Percentiles rank a stretch among this genome's conserved stretches.
These are phyloP conservation scores for Ectemnius lituratus DNA, from an alignment of 2,888 invertebrate species.

Conservation along the genomic window DNA sequence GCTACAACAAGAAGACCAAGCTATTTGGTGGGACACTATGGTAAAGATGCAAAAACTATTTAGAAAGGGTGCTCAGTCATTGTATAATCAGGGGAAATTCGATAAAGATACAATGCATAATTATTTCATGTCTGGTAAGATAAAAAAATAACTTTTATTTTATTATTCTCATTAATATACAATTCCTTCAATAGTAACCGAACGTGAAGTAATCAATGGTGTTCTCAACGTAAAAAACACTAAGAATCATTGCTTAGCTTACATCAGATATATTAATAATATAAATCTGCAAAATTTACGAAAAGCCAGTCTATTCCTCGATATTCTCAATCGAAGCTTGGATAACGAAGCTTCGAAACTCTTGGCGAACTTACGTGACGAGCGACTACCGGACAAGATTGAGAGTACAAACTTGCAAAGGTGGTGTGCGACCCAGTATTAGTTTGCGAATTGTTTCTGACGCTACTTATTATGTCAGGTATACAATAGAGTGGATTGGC, in stretches of 20 bases:
- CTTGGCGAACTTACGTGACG: conserved; percentile 92
- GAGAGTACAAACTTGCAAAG: conserved; percentile 93
- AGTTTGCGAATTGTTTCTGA: neutral
- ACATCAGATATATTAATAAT: conserved; percentile 96
- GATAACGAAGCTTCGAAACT: conserved; percentile 96
- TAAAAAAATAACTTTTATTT: neutral
- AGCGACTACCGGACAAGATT: conserved; percentile 92
- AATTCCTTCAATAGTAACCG: conserved; percentile 86
- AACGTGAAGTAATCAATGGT: conserved; percentile 98
- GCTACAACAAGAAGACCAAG: conserved; percentile 97
- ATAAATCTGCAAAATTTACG: conserved; percentile 97
- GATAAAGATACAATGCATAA: conserved; percentile 97
- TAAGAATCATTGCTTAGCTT: conserved; percentile 96
- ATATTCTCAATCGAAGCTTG: conserved; percentile 93
- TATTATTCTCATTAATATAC: neutral
- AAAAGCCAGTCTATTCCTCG: conserved; percentile 96
- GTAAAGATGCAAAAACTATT: conserved; percentile 96
- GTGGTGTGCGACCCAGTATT: conserved; percentile 78
- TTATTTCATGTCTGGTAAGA: conserved; percentile 97
- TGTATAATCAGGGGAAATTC: conserved; percentile 90
- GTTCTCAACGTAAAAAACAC: conserved; percentile 95
- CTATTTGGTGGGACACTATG: conserved; percentile 98
- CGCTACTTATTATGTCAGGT: conserved; percentile 79
- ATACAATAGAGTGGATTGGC: conserved; percentile 98
- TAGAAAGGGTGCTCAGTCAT: conserved; percentile 92